Conservation (phyloP, 2,797 vertebrate species). For the Pitangus sulphuratus region DNA sequence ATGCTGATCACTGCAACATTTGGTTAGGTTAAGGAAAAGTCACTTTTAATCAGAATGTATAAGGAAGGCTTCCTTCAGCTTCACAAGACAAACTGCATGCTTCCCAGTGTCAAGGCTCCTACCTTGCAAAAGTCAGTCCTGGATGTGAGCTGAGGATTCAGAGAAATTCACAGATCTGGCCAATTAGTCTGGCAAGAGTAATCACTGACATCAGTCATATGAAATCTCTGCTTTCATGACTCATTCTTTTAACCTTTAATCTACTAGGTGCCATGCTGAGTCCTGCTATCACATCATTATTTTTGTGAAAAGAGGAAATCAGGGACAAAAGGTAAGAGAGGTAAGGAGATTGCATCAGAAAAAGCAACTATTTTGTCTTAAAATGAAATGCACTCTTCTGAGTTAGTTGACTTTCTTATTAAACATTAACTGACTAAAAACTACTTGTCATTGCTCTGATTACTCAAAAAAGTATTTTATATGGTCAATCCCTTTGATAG, state of each 20-base stretch:
- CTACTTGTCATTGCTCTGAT: neutral
- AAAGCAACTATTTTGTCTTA: neutral
- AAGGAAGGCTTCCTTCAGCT: neutral
- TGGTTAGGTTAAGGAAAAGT: neutral
- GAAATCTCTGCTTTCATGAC: neutral
- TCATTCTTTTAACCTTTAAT: neutral
- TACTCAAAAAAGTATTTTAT: neutral
- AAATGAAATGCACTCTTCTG: neutral
- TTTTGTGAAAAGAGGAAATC: neutral
- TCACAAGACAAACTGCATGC: neutral
- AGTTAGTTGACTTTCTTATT: neutral
- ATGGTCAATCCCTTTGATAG: neutral
- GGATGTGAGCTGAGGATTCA: neutral
- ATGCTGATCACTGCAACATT: neutral
- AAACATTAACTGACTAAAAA: neutral
- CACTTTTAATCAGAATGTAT: neutral
- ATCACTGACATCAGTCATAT: neutral
- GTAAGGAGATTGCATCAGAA: neutral
- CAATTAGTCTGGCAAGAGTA: neutral
- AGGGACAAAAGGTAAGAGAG: neutral
- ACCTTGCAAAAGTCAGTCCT: neutral
- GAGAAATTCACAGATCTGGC: neutral
- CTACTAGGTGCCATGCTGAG: neutral
- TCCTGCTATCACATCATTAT: neutral
- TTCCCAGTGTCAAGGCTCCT: neutral